Evolutionary conservation across 2,888 invertebrate genomes (phyloP), one percentile per base, ranked within the genome.

Genomic region (Calliscelio sp.): DNA sequence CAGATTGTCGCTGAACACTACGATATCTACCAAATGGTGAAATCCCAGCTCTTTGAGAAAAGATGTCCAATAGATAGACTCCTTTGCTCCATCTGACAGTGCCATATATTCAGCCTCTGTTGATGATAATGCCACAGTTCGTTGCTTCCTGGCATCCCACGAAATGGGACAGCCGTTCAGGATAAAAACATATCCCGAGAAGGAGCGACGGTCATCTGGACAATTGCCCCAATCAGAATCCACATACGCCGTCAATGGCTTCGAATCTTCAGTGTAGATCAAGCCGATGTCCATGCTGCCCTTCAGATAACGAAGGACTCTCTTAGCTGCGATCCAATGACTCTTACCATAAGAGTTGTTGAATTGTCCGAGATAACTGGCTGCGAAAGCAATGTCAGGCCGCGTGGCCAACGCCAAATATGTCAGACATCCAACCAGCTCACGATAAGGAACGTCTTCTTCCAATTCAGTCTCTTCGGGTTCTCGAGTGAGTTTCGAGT

Each of bases 341-440:
- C 5, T 46, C 46, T 46, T 10, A 1, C 1, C 10, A 10, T 8
- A 46, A 18, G 7, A 18, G 20, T 46, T 20, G 18, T 46, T 46
- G 18, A 18, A 46, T 14, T 46, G 46, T 6, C 46, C 20, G 2
- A 49, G 11, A 7, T 0, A 2, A 20, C 57, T 57, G 1, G 35
- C 57, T 2, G 49, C 49, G 10, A 24, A 14, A 1, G 49, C 22
- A 2, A 49, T 22, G 11, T 49, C 49, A 10, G 57, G 44, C 1
- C 61, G 41, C n/a, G 61, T 61, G 7, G 24, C 41, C 8, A 24
- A n/a, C 24, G 61, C 41, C 2, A 61, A 24, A 20, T 61, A 61
- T 1, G 41, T 3, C 2, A 61, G 61, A 6, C 41, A 22, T 1
- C 61, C 41, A 6, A 61, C 14, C 10, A 61, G n/a, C 16, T 61